Evolutionary conservation across 2,797 vertebrate genomes (phyloP), one percentile per base, ranked within the genome.

Genomic region (Alauda arvensis): DNA sequence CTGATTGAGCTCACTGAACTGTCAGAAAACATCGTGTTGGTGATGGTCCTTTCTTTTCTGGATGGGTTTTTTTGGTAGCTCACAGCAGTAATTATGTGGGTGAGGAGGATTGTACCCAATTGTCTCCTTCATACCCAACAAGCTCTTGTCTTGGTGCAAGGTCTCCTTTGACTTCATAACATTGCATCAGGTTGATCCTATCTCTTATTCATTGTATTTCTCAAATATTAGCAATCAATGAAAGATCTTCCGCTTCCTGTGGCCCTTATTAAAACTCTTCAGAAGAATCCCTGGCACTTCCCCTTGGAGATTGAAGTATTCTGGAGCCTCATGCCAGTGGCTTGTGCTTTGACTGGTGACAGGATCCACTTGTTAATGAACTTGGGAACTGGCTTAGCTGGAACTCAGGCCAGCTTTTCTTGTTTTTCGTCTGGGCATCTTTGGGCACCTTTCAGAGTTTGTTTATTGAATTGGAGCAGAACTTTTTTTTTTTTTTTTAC

Each of bases 271-370:
- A 84, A 90, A 92, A 39, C 81, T 62, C 65, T 52, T 75, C 48
- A 39, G 85, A 94, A 74, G 94, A 93, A 95, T 94, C 91, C 72
- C 62, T 94, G 93, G 94, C 92, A 95, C 94, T 95, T 95, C 93
- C 94, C 89, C 34, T 91, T 78, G 70, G 68, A 93, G 71, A 77
- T 6, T 63, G 40, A 81, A 84, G 68, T 68, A 63, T 74, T 84
- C 52, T 88, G 85, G 71, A 89, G 42, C 59, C 57, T 94, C 89
- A 59, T 95, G 91, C 93, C 91, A 93, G 82, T 94, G 93, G 93
- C 78, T 93, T 88, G 76, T 82, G 57, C 88, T 89, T 83, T 87
- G 85, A 33, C 81, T 91, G 92, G 68, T 93, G 91, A 59, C 85
- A 76, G 72, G 62, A 90, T 88, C 77, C 74, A 18, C 61, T 72